Evolutionary conservation across 2,888 invertebrate species (phyloP).

Genomic region (Cephus nigrinus): DNA sequence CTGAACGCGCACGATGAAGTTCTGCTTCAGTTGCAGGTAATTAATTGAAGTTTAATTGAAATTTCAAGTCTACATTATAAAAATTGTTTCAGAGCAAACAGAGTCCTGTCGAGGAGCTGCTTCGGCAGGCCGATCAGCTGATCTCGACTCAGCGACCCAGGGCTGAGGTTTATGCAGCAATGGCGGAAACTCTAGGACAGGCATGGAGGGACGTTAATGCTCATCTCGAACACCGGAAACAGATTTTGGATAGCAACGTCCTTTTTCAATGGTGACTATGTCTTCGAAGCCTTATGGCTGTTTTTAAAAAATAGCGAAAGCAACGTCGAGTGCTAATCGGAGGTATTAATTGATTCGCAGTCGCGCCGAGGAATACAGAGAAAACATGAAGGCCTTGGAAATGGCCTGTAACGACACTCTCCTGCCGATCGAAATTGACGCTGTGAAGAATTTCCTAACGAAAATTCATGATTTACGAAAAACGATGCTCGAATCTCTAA

Average conservation of each 20-base stretch:
- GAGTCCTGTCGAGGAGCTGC: conserved; percentile 87
- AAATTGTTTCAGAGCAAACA: conserved; percentile 78
- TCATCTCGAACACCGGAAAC: conserved; percentile 80
- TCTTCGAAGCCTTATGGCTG: neutral
- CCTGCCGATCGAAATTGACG: conserved; percentile 78
- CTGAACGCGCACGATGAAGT: conserved; percentile 86
- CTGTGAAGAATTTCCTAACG: conserved; percentile 76
- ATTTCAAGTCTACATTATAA: neutral
- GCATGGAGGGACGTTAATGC: conserved; percentile 87
- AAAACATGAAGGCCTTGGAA: conserved; percentile 77
- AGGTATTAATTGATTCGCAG: conserved; percentile 53
- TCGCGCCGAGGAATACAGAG: conserved; percentile 76
- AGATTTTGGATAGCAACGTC: conserved; percentile 81
- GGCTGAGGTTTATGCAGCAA: conserved; percentile 86
- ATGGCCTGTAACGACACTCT: conserved; percentile 75
- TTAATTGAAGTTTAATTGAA: neutral
- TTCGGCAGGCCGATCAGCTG: conserved; percentile 86
- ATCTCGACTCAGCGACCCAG: conserved; percentile 81
- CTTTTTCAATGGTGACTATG: conserved; percentile 75
- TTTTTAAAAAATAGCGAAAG: neutral
- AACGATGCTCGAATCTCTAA: conserved; percentile 79
- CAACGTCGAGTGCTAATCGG: neutral
- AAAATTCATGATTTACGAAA: conserved; percentile 79
- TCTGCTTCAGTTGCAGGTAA: conserved; percentile 83
- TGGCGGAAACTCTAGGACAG: conserved; percentile 82